Conservation (phyloP, 2,113 vertebrate genomes). For the Ochotona curzoniae region DNA sequence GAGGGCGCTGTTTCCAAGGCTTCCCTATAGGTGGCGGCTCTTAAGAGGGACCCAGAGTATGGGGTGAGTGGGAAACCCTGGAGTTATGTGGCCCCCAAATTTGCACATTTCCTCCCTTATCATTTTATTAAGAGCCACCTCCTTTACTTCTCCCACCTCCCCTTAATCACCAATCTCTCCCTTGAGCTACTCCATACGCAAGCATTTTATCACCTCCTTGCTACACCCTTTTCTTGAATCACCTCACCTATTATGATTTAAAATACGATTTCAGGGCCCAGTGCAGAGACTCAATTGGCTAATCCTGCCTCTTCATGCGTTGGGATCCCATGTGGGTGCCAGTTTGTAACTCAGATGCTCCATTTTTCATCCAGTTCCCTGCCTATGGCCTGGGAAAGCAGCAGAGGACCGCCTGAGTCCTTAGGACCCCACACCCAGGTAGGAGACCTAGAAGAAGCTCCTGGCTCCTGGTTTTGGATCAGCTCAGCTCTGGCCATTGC, state of each 20-base stretch:
- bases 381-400: too few relatives aligned
- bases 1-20: not conserved
- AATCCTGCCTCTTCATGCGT: too few relatives aligned
- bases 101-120: not conserved
- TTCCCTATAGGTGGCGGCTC: not conserved
- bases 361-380: too few relatives aligned
- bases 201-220: not conserved
- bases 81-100: not conserved
- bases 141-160: not conserved
- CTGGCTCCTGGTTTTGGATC: too few relatives aligned
- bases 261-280: not conserved
- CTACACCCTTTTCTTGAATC: constrained; percentile 24
- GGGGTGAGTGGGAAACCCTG: not conserved
- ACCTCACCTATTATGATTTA: not conserved
- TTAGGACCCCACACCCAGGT: too few relatives aligned
- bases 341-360: too few relatives aligned
- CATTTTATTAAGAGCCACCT: not conserved
- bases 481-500: too few relatives aligned
- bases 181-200: not conserved
- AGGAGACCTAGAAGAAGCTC: too few relatives aligned
- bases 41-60: not conserved
- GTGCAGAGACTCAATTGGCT: too few relatives aligned
- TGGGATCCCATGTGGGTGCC: too few relatives aligned
- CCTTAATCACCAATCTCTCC: not conserved
- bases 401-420: too few relatives aligned